phyloP scores from a whole-genome alignment of 2,113 vertebrate species.

The Synodontis membranacea region DNA sequence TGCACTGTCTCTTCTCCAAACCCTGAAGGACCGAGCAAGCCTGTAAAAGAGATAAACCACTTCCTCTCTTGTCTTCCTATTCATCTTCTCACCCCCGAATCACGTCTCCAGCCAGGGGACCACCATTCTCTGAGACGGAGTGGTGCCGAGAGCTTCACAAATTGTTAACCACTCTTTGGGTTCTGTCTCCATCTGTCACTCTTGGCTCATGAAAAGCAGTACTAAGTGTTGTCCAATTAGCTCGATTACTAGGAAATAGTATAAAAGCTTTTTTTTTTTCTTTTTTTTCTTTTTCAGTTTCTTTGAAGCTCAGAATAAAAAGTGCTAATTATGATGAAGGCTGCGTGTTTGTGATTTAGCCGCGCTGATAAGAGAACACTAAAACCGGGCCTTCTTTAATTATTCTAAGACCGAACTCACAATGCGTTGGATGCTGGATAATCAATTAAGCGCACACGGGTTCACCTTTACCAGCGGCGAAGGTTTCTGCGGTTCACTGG shows the following conservation, averaged over 20 bases:
- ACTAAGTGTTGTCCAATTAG: constrained; percentile 29
- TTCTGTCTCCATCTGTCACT: constrained; percentile 30
- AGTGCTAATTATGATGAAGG: constrained; percentile 6
- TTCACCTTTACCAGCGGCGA: constrained; percentile 17
- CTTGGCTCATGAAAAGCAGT: constrained; percentile 6
- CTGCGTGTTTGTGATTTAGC: not conserved
- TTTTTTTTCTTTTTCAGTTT: not conserved
- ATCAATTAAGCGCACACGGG: not conserved
- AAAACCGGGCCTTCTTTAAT: constrained; percentile 17
- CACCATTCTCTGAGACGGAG: not conserved
- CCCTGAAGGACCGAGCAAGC: not conserved
- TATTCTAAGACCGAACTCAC: not conserved
- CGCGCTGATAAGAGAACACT: not conserved
- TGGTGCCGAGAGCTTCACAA: not conserved
- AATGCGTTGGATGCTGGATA: not conserved
- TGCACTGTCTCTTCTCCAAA: not conserved
- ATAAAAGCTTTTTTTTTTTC: not conserved
- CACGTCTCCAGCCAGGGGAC: constrained; percentile 18
- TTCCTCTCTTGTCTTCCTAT: not conserved
- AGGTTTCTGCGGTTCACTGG: not conserved
- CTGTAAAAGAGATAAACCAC: constrained; percentile 25
- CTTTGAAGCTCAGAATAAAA: constrained; percentile 21
- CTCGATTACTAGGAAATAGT: constrained; percentile 15
- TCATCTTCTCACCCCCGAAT: not conserved
- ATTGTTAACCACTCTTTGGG: constrained; percentile 6